phyloP scores from a whole-genome alignment of 2,797 vertebrate genomes.

The Brotula barbata region DNA sequence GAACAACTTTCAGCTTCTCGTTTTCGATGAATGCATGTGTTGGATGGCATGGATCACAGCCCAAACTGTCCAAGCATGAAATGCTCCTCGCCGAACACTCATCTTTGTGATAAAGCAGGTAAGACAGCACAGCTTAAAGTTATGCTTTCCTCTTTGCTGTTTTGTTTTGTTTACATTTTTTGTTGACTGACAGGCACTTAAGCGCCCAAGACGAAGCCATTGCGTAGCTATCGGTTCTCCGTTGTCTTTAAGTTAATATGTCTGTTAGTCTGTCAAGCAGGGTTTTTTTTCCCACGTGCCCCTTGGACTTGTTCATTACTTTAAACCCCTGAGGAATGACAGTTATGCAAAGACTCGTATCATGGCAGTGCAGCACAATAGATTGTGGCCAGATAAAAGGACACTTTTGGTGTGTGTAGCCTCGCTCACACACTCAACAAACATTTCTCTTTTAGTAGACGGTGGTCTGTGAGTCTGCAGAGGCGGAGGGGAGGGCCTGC shows the following conservation, averaged over 20 bases:
- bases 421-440: constrained; percentile 23
- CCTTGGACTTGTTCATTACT: constrained; percentile 48
- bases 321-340: constrained; percentile 65
- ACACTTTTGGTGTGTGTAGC: constrained; percentile 46
- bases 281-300: background rate
- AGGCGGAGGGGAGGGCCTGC: background rate
- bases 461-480: constrained; percentile 1
- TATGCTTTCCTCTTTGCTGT: constrained; percentile 1
- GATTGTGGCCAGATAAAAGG: constrained; percentile 53
- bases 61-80: background rate
- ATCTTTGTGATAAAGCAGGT: constrained; percentile 57
- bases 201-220: too few species aligned
- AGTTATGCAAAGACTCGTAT: constrained; percentile 62
- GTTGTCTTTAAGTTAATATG: background rate
- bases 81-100: background rate
- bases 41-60: constrained; percentile 11
- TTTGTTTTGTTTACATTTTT: constrained; percentile 51
- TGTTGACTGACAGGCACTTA: background rate
- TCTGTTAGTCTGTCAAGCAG: background rate
- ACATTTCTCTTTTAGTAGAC: constrained; percentile 14
- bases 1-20: constrained; percentile 6
- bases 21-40: background rate
- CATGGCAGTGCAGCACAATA: constrained; percentile 27
- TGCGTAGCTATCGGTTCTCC: background rate
- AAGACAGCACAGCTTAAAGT: constrained; percentile 38